Conservation (phyloP, 2,113 vertebrate species). For the Callipepla californica region DNA sequence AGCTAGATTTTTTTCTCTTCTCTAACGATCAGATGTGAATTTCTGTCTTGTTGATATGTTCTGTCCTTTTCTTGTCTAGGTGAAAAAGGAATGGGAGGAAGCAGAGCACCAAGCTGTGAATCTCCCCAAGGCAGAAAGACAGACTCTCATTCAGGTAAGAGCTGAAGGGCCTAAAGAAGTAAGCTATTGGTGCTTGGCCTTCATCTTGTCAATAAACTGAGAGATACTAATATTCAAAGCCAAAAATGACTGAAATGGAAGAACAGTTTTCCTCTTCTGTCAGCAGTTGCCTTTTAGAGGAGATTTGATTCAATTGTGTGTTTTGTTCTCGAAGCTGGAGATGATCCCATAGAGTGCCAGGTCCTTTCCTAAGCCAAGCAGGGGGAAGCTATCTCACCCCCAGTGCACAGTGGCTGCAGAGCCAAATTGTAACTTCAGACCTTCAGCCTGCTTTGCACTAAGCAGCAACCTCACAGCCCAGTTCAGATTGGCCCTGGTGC, state of each 20-base stretch:
- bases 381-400: neutral
- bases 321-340: conserved; percentile 28
- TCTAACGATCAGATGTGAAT: neutral
- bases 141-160: conserved; percentile 94
- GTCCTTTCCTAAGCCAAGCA: neutral
- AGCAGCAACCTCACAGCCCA: neutral
- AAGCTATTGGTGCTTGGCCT: neutral
- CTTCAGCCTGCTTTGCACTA: neutral
- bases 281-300: neutral
- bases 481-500: neutral
- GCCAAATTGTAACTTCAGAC: conserved; percentile 52
- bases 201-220: neutral
- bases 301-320: neutral
- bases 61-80: conserved; percentile 75
- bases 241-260: neutral
- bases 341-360: neutral
- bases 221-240: neutral
- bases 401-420: neutral
- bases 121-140: conserved; percentile 94
- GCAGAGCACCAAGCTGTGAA: conserved; percentile 95
- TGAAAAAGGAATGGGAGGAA: conserved; percentile 98
- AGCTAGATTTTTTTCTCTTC: neutral
- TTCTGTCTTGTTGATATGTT: neutral
- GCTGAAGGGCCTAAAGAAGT: neutral
- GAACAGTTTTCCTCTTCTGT: neutral